A percentile compares a stretch with the other conserved stretches of the same genome.
phyloP scores from a whole-genome alignment of 2,113 vertebrate genomes.

The Acanthisitta chloris region DNA sequence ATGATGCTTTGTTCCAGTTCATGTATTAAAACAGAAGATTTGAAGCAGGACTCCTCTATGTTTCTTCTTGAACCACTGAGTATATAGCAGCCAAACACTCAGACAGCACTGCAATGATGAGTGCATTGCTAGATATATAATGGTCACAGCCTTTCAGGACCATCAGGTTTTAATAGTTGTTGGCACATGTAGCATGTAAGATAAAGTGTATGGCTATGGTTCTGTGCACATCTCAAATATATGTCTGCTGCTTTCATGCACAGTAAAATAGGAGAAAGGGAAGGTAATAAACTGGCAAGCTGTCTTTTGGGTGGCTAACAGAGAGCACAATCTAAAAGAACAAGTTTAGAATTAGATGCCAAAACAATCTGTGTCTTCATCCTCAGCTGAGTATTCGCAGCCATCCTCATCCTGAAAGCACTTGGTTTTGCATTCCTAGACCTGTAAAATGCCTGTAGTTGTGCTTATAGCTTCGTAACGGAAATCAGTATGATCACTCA shows the following conservation, averaged over 20 bases:
- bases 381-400: not conserved
- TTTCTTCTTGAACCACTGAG: not conserved
- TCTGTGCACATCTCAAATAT: not conserved
- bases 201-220: not conserved
- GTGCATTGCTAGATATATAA: not conserved
- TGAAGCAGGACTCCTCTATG: not conserved
- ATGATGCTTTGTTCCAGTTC: not conserved
- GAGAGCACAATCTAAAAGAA: not conserved
- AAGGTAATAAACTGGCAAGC: not conserved
- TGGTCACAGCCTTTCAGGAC: not conserved
- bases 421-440: not conserved
- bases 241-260: not conserved
- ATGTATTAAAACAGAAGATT: accelerated
- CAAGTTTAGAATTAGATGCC: not conserved
- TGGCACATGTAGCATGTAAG: not conserved
- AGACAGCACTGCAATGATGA: not conserved
- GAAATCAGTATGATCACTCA: not conserved
- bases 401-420: not conserved
- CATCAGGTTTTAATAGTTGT: not conserved
- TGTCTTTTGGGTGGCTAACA: not conserved
- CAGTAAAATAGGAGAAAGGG: not conserved
- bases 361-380: not conserved
- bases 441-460: not conserved
- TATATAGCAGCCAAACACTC: not conserved
- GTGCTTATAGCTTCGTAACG: not conserved